Evolutionary conservation across 2,888 invertebrate genomes (phyloP).

Genomic region (Gonocerus acuteangulatus): DNA sequence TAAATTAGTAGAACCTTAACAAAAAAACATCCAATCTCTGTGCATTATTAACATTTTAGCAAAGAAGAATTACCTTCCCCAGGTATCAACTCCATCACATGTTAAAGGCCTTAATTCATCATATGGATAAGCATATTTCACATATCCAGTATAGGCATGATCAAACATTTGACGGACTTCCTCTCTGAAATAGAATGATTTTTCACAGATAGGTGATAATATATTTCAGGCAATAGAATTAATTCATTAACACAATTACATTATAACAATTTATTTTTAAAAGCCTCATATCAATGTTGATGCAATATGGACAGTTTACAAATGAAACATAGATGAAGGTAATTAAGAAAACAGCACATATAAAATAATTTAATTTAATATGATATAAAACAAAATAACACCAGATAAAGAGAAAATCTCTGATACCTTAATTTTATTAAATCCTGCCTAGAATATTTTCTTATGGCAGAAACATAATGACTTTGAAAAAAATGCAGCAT

Average conservation of each 20-base stretch:
- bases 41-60: too few species aligned
- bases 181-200: slow-evolving; percentile 50
- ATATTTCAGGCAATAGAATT: not conserved
- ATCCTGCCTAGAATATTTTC: slow-evolving; percentile 25
- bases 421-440: slow-evolving; percentile 7
- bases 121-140: slow-evolving; percentile 87
- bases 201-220: not conserved
- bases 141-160: slow-evolving; percentile 94
- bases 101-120: slow-evolving; percentile 93
- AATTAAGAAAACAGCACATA: too few species aligned
- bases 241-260: not conserved
- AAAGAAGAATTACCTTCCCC: slow-evolving; percentile 82
- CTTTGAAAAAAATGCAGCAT: not conserved
- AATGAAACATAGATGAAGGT: too few species aligned
- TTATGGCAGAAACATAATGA: slow-evolving; percentile 9
- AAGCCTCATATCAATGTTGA: too few species aligned
- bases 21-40: too few species aligned
- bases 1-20: too few species aligned
- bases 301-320: too few species aligned
- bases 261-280: too few species aligned
- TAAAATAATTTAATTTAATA: not conserved
- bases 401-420: not conserved
- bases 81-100: slow-evolving; percentile 93
- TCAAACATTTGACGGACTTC: slow-evolving; percentile 93
- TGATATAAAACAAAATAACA: not conserved